Evolutionary conservation across 2,888 invertebrate genomes (phyloP), one percentile per base, ranked within the genome.

Genomic region (Loripinus fragilis): DNA sequence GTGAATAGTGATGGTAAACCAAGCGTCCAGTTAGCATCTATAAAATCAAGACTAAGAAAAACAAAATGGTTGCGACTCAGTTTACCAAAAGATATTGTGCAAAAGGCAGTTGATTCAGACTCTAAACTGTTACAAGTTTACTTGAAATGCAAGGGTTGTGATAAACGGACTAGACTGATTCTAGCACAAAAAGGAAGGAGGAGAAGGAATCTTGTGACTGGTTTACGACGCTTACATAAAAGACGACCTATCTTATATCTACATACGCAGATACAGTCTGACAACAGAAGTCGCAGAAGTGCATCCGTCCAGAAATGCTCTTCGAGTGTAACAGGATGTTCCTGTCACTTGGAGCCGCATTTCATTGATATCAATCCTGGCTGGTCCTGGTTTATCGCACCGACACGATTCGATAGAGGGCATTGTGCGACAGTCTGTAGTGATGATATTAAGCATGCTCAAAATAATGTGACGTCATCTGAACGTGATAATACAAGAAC

Each of bases 1-100:
- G 78, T 83, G 2, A 74, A 75, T 20, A n/a, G 38, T 15, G 42
- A 70, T 10, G 83, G 83, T 7, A 50, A 70, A 76, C 80, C 74
- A 0, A 78, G 64, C 30, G 28, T 66, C 8, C 60, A 67, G 17
- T 28, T 83, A 15, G 69, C 83, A 17, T 71, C 78, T 8, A 70
- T 74, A 48, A 75, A 77, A 42, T 80, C 83, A 12, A 73, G 70
- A 42, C 38, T 83, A n/a, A 66, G 77, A 33, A 83, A 78, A 68
- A 78, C 80, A 45, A 83, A 80, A 71, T 78, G 74, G 73, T 38
- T 83, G 60, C 76, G 76, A 69, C 50, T 83, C 3, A 83, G 50
- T 74, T 60, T 83, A n/a, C 83, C 80, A 30, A 50, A 71, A 67
- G 76, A 78, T 2, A 35, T 78, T 38, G 74, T 80, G 35, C 80